Percentiles rank a stretch among this genome's conserved stretches.
phyloP scores from a whole-genome alignment of 2,797 vertebrate species.

The Esox lucius region DNA sequence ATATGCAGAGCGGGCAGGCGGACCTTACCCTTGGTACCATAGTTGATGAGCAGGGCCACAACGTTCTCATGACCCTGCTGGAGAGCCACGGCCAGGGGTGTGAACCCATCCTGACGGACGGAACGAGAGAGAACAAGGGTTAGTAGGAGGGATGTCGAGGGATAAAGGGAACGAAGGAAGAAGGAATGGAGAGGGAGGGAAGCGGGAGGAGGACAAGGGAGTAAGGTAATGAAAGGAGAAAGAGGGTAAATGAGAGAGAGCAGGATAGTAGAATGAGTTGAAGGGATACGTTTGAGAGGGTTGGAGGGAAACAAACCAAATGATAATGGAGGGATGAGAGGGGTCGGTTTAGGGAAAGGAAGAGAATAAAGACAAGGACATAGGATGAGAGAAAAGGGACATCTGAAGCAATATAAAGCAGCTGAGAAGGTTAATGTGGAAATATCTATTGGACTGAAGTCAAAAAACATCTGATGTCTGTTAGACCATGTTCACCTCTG shows the following conservation, averaged over 20 bases:
- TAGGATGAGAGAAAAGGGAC: not conserved
- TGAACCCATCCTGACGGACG: constrained; percentile 88
- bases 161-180: not conserved
- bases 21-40: constrained; percentile 92
- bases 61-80: constrained; percentile 96
- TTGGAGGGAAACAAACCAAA: not conserved
- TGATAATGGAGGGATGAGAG: not conserved
- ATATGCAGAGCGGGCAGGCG: constrained; percentile 94
- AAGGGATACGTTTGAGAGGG: not conserved
- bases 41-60: constrained; percentile 93
- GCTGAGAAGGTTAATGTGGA: not conserved
- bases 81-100: constrained; percentile 89
- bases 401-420: not conserved
- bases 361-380: no score
- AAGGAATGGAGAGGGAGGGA: not conserved
- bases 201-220: not conserved
- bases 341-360: not conserved
- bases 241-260: not conserved
- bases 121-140: not conserved
- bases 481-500: constrained; percentile 78
- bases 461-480: not conserved
- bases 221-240: no score
- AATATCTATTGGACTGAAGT: no score
- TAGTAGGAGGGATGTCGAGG: not conserved
- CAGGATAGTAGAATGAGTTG: not conserved